These are phyloP conservation scores for Hydractinia echinata DNA, from an alignment of 30 jellyfish, hydroid and myxozoan genomes.

Conservation along the genomic window DNA sequence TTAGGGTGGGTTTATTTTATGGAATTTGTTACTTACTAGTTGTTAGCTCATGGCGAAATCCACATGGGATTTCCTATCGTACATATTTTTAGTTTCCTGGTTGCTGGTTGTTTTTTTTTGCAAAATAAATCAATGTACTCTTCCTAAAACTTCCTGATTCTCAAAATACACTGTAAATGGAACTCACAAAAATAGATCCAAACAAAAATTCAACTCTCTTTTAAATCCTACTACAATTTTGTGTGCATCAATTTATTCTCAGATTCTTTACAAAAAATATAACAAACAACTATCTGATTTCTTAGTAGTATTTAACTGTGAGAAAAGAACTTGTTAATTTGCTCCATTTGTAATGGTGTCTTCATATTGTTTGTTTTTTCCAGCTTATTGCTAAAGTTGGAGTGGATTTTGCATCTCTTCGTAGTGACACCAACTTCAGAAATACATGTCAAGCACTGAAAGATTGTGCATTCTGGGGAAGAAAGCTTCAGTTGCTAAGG, in stretches of 20 bases:
- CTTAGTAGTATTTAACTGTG: too few relatives aligned
- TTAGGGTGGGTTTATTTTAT: background rate
- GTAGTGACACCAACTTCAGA: conserved; percentile 34
- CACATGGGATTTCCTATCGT: too few relatives aligned
- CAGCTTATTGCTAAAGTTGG: conserved; percentile 84
- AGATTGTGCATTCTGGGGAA: conserved; percentile 87
- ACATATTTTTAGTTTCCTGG: too few relatives aligned
- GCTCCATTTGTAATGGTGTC: background rate
- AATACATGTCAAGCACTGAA: conserved; percentile 38
- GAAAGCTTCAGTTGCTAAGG: conserved; percentile 53
- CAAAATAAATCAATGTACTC: background rate
- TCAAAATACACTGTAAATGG: background rate
- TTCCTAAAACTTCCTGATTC: background rate
- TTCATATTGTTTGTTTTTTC: too few relatives aligned
- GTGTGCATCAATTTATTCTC: too few relatives aligned
- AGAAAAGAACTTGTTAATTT: background rate
- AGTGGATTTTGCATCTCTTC: conserved; percentile 63
- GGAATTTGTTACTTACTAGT: background rate
- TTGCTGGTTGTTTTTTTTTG: background rate
- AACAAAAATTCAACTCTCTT: too few relatives aligned
- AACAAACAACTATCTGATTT: too few relatives aligned
- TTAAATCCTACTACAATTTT: too few relatives aligned
- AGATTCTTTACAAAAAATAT: too few relatives aligned
- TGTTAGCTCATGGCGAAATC: background rate
- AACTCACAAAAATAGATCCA: background rate